These are phyloP conservation scores for Pholis gunnellus DNA, from an alignment of 2,113 vertebrate genomes.

Conservation along the genomic window DNA sequence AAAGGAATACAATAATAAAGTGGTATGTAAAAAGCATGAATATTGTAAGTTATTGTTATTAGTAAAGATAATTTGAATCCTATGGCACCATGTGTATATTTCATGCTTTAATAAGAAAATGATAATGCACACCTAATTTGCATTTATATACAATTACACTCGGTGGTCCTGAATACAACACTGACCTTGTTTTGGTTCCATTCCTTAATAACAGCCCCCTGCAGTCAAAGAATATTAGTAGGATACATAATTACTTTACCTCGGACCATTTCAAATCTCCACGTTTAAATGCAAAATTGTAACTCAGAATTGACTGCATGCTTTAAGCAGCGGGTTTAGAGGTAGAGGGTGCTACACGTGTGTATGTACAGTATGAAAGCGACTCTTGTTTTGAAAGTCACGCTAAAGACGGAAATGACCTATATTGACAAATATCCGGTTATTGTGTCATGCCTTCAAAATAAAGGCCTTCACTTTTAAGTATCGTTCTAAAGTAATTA, in stretches of 20 bases:
- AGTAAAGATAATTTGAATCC: background rate
- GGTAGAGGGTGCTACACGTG: background rate
- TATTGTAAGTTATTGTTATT: background rate
- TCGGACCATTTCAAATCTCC: background rate
- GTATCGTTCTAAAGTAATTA: background rate
- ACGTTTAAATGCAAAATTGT: background rate
- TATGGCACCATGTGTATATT: background rate
- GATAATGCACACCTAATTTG: background rate
- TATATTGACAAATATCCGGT: background rate
- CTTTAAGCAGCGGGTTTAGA: background rate
- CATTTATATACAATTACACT: background rate
- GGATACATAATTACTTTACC: background rate
- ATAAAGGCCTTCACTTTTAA: background rate
- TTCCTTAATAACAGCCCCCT: background rate
- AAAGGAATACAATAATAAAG: too few species aligned
- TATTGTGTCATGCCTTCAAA: background rate
- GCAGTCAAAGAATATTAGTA: background rate
- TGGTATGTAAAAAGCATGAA: background rate
- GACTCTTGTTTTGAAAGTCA: slow-evolving; percentile 45
- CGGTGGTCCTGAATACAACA: background rate
- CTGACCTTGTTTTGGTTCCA: background rate
- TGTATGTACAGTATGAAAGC: background rate
- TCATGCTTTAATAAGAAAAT: background rate
- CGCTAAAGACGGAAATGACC: background rate
- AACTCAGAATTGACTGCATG: background rate